phyloP scores from a whole-genome alignment of 2,888 invertebrate species.

The Linnaemya tessellans region DNA sequence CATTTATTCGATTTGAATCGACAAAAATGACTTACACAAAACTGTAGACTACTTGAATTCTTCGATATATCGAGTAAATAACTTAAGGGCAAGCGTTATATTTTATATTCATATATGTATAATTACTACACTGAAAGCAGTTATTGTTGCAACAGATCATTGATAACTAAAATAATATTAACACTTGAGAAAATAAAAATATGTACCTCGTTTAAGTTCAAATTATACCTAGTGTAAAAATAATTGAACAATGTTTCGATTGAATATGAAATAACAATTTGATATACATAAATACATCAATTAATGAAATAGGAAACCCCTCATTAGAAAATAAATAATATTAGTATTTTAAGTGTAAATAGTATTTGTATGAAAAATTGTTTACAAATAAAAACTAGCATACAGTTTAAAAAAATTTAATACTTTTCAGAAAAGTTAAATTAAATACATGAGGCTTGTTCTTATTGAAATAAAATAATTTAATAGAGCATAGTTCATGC shows the following conservation, averaged over 20 bases:
- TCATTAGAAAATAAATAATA: constrained; percentile 55
- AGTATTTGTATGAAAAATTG: constrained; percentile 44
- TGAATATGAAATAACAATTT: constrained; percentile 6
- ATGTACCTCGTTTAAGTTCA: constrained; percentile 84
- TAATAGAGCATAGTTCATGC: constrained; percentile 8
- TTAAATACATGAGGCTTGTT: constrained; percentile 62
- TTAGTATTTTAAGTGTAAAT: constrained; percentile 52
- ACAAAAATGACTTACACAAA: no score
- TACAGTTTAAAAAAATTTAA: constrained; percentile 38
- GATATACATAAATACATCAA: constrained; percentile 16
- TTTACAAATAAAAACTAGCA: constrained; percentile 53
- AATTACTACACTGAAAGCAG: constrained; percentile 54
- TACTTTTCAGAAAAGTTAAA: constrained; percentile 64
- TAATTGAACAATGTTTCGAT: constrained; percentile 60
- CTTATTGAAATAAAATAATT: constrained; percentile 62
- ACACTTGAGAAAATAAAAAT: constrained; percentile 84
- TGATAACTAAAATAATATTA: constrained; percentile 75
- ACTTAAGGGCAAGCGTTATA: no score
- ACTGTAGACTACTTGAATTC: no score
- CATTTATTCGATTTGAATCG: no score
- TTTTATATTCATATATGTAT: neutral
- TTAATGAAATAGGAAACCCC: constrained; percentile 46
- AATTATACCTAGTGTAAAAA: constrained; percentile 76
- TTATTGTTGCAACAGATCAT: constrained; percentile 33
- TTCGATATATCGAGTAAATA: no score